A percentile compares a stretch with the other conserved stretches of the same genome.
Conservation (phyloP, 2,797 vertebrate species). For the Hirundo rustica region DNA sequence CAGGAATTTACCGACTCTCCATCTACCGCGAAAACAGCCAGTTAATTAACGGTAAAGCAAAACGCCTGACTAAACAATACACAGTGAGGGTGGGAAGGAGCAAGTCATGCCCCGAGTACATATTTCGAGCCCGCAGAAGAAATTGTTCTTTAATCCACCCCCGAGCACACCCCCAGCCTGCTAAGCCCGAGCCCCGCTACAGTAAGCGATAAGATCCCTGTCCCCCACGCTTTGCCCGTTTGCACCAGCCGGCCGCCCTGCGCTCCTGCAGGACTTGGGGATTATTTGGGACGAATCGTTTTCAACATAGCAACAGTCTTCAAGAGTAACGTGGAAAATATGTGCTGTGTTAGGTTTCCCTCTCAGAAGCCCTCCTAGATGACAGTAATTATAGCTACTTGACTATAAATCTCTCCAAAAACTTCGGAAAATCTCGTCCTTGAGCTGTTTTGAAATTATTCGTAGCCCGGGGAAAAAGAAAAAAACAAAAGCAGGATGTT, state of each 20-base stretch:
- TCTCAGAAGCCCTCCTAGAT: not conserved
- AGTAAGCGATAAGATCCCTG: not conserved
- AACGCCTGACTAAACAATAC: not conserved
- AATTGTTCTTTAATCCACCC: not conserved
- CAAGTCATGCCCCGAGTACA: not conserved
- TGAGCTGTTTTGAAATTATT: slow-evolving; percentile 24
- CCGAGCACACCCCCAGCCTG: not conserved
- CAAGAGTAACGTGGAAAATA: slow-evolving; percentile 8
- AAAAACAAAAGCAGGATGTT: slow-evolving; percentile 48
- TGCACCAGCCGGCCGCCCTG: not conserved
- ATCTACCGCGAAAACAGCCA: not conserved
- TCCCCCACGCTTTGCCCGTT: not conserved
- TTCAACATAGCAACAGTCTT: slow-evolving; percentile 2
- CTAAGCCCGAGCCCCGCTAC: not conserved
- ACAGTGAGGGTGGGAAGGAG: not conserved
- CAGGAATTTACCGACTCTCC: not conserved
- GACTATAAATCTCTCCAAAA: slow-evolving; percentile 1
- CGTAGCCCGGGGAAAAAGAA: not conserved
- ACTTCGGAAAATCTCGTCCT: slow-evolving; percentile 9
- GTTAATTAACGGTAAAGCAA: not conserved
- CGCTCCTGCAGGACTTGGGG: not conserved
- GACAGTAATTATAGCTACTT: slow-evolving; percentile 2
- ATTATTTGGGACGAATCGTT: slow-evolving; percentile 1
- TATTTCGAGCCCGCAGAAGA: not conserved
- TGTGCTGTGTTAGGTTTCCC: not conserved